A percentile compares a stretch with the other conserved stretches of the same genome.
Evolutionary conservation across 2,888 invertebrate genomes (phyloP).

Genomic region (Clitarchus hookeri): DNA sequence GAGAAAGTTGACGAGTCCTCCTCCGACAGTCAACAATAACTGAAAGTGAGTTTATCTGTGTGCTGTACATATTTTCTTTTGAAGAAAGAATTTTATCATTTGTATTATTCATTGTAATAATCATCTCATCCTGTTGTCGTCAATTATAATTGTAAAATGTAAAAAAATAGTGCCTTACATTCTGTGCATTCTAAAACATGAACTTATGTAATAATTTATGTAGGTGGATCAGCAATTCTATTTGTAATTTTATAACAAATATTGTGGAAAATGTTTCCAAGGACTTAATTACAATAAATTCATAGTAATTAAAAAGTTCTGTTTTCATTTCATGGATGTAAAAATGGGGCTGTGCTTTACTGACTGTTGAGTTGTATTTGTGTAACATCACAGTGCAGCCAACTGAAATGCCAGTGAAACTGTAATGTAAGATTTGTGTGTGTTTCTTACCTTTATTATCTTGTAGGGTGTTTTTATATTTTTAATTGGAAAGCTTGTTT

Average conservation of each 20-base stretch:
- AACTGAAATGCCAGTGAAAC: not conserved
- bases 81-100: not conserved
- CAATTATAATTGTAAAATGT: too few relatives aligned
- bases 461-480: not conserved
- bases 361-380: not conserved
- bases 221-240: not conserved
- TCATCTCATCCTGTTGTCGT: not conserved
- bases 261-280: not conserved
- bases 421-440: not conserved
- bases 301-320: not conserved
- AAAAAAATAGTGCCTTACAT: not conserved
- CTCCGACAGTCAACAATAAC: slow-evolving; percentile 46
- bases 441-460: not conserved
- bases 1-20: slow-evolving; percentile 66
- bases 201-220: not conserved
- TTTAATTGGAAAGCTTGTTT: not conserved
- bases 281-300: not conserved
- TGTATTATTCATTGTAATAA: slow-evolving; percentile 2
- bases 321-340: not conserved
- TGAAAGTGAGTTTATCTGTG: slow-evolving; percentile 18
- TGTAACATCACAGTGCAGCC: too few relatives aligned
- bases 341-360: not conserved
- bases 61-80: not conserved
- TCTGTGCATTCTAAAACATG: not conserved
- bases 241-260: not conserved